These are phyloP conservation scores for Calliopum simillimum DNA, from an alignment of 2,888 invertebrate species.

Conservation along the genomic window DNA sequence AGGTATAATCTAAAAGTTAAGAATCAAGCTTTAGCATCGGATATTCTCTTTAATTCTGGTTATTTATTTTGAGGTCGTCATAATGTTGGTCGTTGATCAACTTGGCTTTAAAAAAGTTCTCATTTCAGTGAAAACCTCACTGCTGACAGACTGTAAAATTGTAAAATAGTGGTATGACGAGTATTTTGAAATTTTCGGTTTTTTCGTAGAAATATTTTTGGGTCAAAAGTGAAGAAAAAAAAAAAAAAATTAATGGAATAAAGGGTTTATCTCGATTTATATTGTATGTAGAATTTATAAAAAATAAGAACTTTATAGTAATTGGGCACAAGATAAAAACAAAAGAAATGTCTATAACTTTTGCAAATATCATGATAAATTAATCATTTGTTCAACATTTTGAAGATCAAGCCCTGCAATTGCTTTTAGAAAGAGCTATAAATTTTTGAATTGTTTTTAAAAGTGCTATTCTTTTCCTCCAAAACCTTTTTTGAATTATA, in stretches of 20 bases:
- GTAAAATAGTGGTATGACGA: constrained; percentile 24
- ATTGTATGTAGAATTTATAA: not conserved
- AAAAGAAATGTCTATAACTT: constrained; percentile 1
- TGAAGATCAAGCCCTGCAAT: no score
- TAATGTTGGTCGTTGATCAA: not conserved
- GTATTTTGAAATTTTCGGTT: constrained; percentile 16
- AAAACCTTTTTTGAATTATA: no score
- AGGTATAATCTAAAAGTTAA: not conserved
- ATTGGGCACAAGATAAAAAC: not conserved
- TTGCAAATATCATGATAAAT: no score
- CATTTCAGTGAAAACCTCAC: not conserved
- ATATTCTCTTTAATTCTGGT: not conserved
- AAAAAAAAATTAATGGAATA: not conserved
- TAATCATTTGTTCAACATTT: no score
- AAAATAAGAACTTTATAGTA: not conserved
- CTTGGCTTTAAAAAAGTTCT: constrained; percentile 14
- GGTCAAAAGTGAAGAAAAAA: constrained; percentile 26
- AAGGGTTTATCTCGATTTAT: constrained; percentile 1
- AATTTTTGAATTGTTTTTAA: no score
- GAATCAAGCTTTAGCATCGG: not conserved
- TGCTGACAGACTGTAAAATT: constrained; percentile 13
- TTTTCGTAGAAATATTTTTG: constrained; percentile 19
- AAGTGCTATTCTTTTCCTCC: no score
- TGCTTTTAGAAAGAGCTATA: no score
- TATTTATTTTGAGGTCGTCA: constrained; percentile 25